Evolutionary conservation across 1,140 invertebrate genomes (phyloP).

Genomic region (Orius insidiosus): DNA sequence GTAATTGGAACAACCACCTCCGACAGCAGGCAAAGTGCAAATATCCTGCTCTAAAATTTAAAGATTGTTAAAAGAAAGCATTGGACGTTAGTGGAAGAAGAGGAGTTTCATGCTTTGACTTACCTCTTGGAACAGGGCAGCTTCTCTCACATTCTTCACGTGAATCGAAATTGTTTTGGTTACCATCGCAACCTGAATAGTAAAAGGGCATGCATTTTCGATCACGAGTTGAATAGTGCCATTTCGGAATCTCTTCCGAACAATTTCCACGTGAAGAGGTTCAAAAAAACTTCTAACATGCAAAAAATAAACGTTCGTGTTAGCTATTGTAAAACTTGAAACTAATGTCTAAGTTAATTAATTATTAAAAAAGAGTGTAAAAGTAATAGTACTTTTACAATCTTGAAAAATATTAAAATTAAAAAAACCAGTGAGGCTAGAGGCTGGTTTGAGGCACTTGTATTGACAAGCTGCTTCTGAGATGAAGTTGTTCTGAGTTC

Average conservation of each 20-base stretch:
- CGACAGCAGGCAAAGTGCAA: conserved; percentile 53
- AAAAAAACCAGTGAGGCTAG: too few relatives aligned
- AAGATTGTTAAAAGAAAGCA: neutral
- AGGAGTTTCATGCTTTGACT: conserved; percentile 27
- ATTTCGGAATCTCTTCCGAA: conserved; percentile 52
- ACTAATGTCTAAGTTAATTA: neutral
- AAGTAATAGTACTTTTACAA: conserved; percentile 40
- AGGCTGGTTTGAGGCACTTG: conserved; percentile 47
- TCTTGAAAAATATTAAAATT: conserved; percentile 24
- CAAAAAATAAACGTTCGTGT: neutral
- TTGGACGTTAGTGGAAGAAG: neutral
- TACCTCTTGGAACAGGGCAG: conserved; percentile 65
- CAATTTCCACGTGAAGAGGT: conserved; percentile 43
- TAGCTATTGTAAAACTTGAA: neutral
- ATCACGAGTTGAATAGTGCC: conserved; percentile 72
- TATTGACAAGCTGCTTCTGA: conserved; percentile 63
- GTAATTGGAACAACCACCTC: conserved; percentile 67
- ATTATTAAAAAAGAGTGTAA: neutral
- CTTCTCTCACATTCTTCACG: conserved; percentile 56
- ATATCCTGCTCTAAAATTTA: conserved; percentile 40
- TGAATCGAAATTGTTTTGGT: conserved; percentile 69
- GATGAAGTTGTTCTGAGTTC: conserved; percentile 73
- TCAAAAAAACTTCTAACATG: too few relatives aligned
- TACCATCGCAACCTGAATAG: conserved; percentile 82
- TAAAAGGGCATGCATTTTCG: conserved; percentile 88